Evolutionary conservation across 2,797 vertebrate species (phyloP).

Genomic region (Enteromius treurensis): DNA sequence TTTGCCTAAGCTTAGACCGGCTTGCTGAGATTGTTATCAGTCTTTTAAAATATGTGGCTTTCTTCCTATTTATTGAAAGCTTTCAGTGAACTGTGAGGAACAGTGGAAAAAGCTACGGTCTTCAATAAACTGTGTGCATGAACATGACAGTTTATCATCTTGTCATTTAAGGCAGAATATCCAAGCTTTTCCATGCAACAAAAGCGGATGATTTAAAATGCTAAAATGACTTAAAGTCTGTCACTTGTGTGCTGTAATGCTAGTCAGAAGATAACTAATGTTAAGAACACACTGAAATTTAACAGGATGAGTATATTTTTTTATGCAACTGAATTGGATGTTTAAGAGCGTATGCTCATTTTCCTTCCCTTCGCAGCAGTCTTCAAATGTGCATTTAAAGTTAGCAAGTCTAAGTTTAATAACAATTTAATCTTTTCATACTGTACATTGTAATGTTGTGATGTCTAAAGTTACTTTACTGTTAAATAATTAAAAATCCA

Average conservation of each 20-base stretch:
- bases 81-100: constrained; percentile 1
- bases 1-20: not conserved
- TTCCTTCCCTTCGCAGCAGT: not conserved
- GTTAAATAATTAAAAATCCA: too few relatives aligned
- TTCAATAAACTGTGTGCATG: not conserved
- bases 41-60: not conserved
- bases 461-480: not conserved
- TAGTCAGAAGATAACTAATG: not conserved
- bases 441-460: not conserved
- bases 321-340: not conserved
- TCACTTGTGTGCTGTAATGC: too few relatives aligned
- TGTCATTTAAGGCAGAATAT: not conserved
- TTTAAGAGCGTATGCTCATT: not conserved
- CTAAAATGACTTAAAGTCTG: not conserved
- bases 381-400: not conserved
- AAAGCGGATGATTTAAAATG: not conserved
- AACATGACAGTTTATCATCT: not conserved
- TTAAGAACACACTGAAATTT: not conserved
- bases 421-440: not conserved
- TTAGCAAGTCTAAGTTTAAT: not conserved
- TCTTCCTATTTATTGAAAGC: not conserved
- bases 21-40: not conserved
- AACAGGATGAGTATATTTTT: not conserved
- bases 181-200: not conserved
- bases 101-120: not conserved